Evolutionary conservation across 2,888 invertebrate species (phyloP).

Genomic region (Cancer borealis): DNA sequence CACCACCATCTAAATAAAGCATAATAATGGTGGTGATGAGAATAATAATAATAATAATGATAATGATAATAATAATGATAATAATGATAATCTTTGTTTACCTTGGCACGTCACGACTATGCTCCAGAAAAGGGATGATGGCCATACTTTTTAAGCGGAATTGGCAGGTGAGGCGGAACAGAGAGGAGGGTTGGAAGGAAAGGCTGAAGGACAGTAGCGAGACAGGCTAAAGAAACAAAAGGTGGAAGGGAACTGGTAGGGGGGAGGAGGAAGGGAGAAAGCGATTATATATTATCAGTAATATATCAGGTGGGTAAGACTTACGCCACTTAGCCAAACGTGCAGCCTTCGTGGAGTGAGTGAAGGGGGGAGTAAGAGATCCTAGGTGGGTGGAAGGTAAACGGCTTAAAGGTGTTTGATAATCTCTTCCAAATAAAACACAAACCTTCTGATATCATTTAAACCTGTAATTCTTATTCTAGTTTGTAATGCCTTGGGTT

Average conservation of each 20-base stretch:
- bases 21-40: neutral
- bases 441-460: too few species aligned
- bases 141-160: neutral
- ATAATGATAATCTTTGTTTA: neutral
- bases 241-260: neutral
- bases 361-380: neutral
- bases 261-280: neutral
- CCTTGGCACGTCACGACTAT: neutral
- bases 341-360: neutral
- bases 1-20: neutral
- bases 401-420: neutral
- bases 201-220: neutral
- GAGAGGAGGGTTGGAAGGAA: neutral
- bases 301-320: neutral
- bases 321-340: neutral
- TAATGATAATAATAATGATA: neutral
- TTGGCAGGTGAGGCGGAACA: neutral
- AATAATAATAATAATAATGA: neutral
- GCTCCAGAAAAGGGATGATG: neutral
- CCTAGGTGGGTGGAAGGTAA: neutral
- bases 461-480: too few species aligned
- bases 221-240: neutral
- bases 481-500: too few species aligned
- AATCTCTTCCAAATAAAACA: too few species aligned
- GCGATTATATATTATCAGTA: neutral